Conservation (phyloP, 1,140 invertebrate genomes). For the Metopolophium dirhodum region DNA sequence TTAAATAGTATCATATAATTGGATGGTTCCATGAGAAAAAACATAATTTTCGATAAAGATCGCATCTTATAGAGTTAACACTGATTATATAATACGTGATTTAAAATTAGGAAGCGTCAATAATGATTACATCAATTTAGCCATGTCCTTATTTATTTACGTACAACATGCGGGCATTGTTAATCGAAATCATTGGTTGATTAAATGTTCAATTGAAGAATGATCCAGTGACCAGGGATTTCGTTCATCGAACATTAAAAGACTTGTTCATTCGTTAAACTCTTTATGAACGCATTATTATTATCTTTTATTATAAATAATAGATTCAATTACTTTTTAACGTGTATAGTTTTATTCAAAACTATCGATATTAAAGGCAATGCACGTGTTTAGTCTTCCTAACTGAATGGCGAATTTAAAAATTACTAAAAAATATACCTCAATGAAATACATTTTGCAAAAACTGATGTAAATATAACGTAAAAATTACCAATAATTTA, state of each 20-base stretch:
- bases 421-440: neutral
- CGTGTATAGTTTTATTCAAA: neutral
- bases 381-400: neutral
- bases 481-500: too few relatives aligned
- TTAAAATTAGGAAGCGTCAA: conserved; percentile 37
- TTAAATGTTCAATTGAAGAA: neutral
- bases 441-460: neutral
- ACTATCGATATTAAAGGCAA: neutral
- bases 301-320: neutral
- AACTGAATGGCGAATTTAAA: neutral
- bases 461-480: neutral
- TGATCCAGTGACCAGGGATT: neutral
- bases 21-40: neutral
- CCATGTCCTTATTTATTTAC: neutral
- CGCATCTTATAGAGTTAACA: neutral
- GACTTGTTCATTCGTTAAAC: neutral
- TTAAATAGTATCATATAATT: neutral
- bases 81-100: conserved; percentile 4
- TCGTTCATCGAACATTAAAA: neutral
- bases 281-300: neutral
- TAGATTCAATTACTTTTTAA: neutral
- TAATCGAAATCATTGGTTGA: neutral
- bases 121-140: conserved; percentile 22
- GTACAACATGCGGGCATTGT: neutral
- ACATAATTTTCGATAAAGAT: neutral